Base-by-base conservation (phyloP, 2,113 vertebrate genomes). In the Saccopteryx leptura region DNA sequence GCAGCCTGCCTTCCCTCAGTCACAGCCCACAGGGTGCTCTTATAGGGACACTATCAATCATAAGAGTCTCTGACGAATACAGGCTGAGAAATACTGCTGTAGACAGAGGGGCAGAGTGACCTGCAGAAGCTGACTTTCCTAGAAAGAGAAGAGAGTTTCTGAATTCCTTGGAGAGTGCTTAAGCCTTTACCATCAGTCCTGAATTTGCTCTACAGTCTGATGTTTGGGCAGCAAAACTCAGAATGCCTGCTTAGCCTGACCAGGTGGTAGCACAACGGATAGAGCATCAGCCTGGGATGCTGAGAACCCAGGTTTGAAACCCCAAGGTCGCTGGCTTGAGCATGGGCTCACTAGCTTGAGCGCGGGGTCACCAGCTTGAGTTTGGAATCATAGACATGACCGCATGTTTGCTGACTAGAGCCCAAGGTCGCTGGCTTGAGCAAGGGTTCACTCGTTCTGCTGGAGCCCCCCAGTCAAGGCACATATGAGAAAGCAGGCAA, bases 51-150 rank as follows among this genome's bases (percentile, higher is more conserved):
- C 17, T 48, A 68, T 52, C 75, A 66, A 31, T 26, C 6, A 1
- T 54, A 52, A 13, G 13, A 23, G 7, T 33, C 52, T 60, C 12
- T 5, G n/a, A 63, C 56, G 19, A 61, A 24, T 76, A 93, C 66
- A 56, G 9, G 21, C 60, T 71, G 65, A 84, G 12, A 75, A 33
- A 56, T 48, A 69, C 10, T 68, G 28, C 46, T 63, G 0, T 19
- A 31, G 61, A 56, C 26, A 76, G 17, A 71, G 5, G 6, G 2
- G 2, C 80, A 90, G 60, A 39, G 46, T 54, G 26, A 82, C 33
- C 19, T 21, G 74, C 4, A 94, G 78, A 78, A n/a, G 11, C 13
- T 69, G 54, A 19, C 76, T 82, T 92, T 96, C 83, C 91, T 95
- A 88, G 81, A 86, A 93, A 94, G 60, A 54, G 19, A 82, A 48